phyloP scores from a whole-genome alignment of 1,140 invertebrate species.

The Marisa cornuarietis region DNA sequence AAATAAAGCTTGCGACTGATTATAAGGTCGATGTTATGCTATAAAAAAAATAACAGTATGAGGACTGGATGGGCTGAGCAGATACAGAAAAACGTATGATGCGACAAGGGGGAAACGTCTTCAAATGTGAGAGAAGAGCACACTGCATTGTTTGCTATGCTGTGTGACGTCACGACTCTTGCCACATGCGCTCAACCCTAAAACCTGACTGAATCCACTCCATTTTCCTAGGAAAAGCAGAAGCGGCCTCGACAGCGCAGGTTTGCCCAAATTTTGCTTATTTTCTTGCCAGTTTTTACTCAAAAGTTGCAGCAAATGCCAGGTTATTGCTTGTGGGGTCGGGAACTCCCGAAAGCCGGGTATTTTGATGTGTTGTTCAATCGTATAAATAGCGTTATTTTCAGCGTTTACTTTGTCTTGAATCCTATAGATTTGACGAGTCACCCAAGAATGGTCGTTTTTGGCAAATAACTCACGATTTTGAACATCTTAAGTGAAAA shows the following conservation, averaged over 20 bases:
- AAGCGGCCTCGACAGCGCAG: conserved; percentile 28
- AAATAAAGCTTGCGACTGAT: too few relatives aligned
- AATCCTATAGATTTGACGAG: conserved; percentile 27
- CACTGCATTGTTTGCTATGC: conserved; percentile 43
- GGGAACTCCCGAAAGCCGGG: conserved; percentile 20
- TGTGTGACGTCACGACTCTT: conserved; percentile 42
- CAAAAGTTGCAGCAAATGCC: conserved; percentile 21
- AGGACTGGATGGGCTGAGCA: neutral
- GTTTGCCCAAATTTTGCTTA: conserved; percentile 24
- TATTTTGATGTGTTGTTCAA: conserved; percentile 37
- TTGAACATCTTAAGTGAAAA: neutral
- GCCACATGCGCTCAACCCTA: conserved; percentile 47
- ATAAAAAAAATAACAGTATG: neutral
- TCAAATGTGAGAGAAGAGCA: conserved; percentile 27
- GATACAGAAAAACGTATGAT: conserved; percentile 13
- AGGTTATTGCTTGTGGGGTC: conserved; percentile 20
- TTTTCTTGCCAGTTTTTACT: conserved; percentile 16
- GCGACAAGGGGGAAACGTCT: conserved; percentile 20
- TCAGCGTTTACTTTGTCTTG: conserved; percentile 33
- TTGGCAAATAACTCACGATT: neutral
- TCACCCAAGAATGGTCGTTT: conserved; percentile 20
- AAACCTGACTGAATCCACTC: conserved; percentile 34
- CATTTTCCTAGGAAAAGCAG: conserved; percentile 39
- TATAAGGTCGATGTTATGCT: too few relatives aligned
- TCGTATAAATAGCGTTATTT: conserved; percentile 37